phyloP scores from a whole-genome alignment of 2,113 vertebrate species.

The Cnemophilus loriae region DNA sequence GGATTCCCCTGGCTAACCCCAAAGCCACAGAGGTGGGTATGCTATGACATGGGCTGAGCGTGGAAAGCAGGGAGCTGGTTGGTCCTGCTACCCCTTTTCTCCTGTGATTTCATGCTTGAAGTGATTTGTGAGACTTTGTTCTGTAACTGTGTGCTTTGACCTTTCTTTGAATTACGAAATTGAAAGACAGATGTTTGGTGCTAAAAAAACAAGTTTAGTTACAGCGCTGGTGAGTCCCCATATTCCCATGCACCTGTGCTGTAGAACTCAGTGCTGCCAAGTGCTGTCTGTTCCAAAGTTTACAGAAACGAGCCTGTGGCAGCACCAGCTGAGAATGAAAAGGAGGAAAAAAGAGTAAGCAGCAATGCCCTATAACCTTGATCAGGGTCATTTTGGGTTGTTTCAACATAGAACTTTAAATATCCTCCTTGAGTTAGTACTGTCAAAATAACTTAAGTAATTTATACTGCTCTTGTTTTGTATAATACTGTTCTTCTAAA shows the following conservation, averaged over 20 bases:
- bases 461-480: neutral
- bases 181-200: neutral
- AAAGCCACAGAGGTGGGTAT: neutral
- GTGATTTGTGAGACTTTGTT: neutral
- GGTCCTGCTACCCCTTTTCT: neutral
- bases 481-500: neutral
- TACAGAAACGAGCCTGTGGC: accelerated
- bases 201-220: neutral
- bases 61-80: neutral
- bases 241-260: neutral
- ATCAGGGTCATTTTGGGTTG: neutral
- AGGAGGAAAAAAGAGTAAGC: neutral
- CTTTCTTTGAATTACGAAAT: neutral
- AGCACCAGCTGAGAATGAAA: neutral
- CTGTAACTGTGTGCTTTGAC: neutral
- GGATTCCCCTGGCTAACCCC: neutral
- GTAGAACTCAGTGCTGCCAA: neutral
- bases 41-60: accelerated
- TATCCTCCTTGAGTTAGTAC: neutral
- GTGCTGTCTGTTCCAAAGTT: neutral
- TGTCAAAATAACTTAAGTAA: neutral
- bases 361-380: neutral
- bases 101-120: neutral
- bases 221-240: accelerated
- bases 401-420: neutral